A percentile compares a stretch with the other conserved stretches of the same genome.
phyloP scores from a whole-genome alignment of 2,113 vertebrate genomes.

The Ahaetulla prasina region DNA sequence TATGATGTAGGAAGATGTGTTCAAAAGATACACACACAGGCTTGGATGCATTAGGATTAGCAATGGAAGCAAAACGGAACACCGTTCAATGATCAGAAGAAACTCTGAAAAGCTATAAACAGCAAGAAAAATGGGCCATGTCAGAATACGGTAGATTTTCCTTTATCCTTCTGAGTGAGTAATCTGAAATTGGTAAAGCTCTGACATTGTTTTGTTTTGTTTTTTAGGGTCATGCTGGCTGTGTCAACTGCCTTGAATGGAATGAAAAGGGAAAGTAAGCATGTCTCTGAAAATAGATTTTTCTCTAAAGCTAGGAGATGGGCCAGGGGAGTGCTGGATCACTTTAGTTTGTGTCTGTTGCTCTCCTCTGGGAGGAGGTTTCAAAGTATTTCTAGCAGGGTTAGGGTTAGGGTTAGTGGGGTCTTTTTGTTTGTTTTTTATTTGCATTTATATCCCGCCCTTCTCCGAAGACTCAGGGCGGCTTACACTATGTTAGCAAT shows the following conservation, averaged over 20 bases:
- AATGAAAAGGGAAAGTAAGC: constrained; percentile 98
- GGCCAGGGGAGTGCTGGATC: not conserved
- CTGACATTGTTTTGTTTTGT: constrained; percentile 5
- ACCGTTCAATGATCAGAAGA: not conserved
- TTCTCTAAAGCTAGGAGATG: not conserved
- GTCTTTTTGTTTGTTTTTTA: too few species aligned
- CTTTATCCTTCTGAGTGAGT: constrained; percentile 21
- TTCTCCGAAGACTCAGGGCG: too few species aligned
- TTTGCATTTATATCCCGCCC: too few species aligned
- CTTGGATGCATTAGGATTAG: not conserved
- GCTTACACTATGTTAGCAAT: too few species aligned
- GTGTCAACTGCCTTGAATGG: constrained; percentile 99
- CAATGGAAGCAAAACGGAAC: not conserved
- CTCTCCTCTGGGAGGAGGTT: too few species aligned
- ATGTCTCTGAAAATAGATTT: constrained; percentile 7
- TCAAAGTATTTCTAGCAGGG: too few species aligned
- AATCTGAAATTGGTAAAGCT: constrained; percentile 36
- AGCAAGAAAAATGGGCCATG: not conserved
- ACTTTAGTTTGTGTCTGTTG: not conserved
- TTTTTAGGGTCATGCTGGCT: constrained; percentile 91
- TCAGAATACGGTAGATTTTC: not conserved
- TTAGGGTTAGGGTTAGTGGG: too few species aligned
- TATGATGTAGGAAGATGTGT: not conserved
- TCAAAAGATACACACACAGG: not conserved
- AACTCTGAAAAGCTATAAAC: not conserved